Base-by-base conservation (phyloP, 2,113 vertebrate species). In the Nycticryphes semicollaris region DNA sequence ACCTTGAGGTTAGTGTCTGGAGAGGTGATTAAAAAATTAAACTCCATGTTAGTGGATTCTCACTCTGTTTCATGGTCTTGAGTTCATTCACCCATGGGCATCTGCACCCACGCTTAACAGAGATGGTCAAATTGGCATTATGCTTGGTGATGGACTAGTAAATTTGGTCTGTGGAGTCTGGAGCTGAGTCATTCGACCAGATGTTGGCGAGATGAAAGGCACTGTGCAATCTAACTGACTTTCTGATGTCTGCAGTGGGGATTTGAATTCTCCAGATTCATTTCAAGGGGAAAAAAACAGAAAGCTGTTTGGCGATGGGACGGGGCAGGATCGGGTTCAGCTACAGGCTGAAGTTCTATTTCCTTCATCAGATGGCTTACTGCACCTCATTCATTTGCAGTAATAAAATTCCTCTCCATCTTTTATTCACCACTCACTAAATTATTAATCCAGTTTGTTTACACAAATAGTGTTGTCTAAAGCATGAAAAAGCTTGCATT, bases 371-470 rank as follows among this genome's bases (percentile, higher is more conserved):
- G 21, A 19, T 72, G 6, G 22, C 41, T 87, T 87, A 1, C 28
- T 84, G 28, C 60, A 48, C 14, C 23, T 93, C 33, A 31, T 68
- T 91, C 48, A 64, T 0, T 0, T 64, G 57, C 21, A 54, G 25
- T 45, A 51, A 35, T 84, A 79, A 79, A 91, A 87, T 51, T 85
- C 31, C 7, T 83, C 25, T 57, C 27, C 41, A 48, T 62, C 54
- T 92, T 79, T 64, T 90, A 57, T 90, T 95, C 35, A 80, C n/a
- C 4, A 37, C 7, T 4, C 31, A 57, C 19, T 92, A 57, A 93
- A 86, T 92, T 83, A 69, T 92, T 96, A 80, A 77, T 86, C 31
- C 51, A 14, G 3, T 56, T 25, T 90, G 25, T 63, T 95, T 66
- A 62, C 33, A 85, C 22, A 74, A 84, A 37, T n/a, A 35, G 23